Base-by-base conservation (phyloP, 2,113 vertebrate genomes). In the Scortum barcoo region DNA sequence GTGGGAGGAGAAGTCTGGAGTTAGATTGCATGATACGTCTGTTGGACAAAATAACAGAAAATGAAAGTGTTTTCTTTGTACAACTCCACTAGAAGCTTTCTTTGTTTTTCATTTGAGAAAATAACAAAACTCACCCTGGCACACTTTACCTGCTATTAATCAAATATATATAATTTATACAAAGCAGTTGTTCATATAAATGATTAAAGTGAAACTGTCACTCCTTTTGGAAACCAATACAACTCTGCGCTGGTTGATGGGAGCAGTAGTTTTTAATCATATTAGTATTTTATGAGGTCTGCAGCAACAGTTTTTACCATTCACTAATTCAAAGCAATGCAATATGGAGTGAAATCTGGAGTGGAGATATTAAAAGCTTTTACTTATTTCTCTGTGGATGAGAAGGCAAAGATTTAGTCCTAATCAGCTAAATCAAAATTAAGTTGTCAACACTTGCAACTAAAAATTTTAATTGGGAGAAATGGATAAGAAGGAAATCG, bases 371-470 rank as follows among this genome's bases (percentile, higher is more conserved):
- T 22, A 20, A 38, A 38, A 72, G 50, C 16, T 58, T 53, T 51
- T 19, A 24, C 12, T 46, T 54, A 3, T 61, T 60, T 33, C 7
- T 74, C 24, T 30, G 16, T 28, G 7, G 67, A 50, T 60, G 36
- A 33, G 26, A 69, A 61, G 38, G 10, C 56, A 69, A 80, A 76
- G 10, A 24, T 42, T 51, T 19, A 22, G 50, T 85, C 38, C 38
- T 63, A 72, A 58, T 83, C 26, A 58, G 53, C 33, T 42, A 28
- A 61, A 70, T 66, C 46, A 33, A 65, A 79, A 79, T 82, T 42
- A 66, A 83, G 9, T 44, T 42, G 36, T 48, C 13, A 44, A 57
- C 1, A 54, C 44, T 53, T 61, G 40, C n/a, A 61, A 38, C 5
- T 44, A 3, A 58, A 67, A 17, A 50, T 33, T 33, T 78, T 66